Base-by-base conservation (phyloP, 2,797 vertebrate genomes). In the Sarcoramphus papa region DNA sequence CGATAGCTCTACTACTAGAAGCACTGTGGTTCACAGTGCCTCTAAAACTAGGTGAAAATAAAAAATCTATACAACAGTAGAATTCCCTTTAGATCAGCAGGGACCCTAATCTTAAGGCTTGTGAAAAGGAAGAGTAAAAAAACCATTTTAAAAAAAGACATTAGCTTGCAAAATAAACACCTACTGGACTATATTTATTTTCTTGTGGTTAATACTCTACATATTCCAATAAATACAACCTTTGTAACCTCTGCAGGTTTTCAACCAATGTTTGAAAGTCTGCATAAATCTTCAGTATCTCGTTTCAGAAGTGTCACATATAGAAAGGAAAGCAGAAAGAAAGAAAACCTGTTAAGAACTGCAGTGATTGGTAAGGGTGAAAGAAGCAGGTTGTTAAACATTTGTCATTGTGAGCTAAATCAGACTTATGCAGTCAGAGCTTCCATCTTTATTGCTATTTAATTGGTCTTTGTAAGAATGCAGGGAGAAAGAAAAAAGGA, bases 331-430 rank as follows among this genome's bases (percentile, higher is more conserved):
- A 67, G 73, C 63, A 72, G 68, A 93, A 93, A 94, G 63, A 80
- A 96, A 89, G 74, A 78, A 93, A 94, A 93, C 37, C 54, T 93
- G 57, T 75, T 82, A 85, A 88, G 53, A 92, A 92, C n/a, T 25
- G 60, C 53, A 68, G 40, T 3, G 12, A 87, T 85, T 68, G 87
- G 70, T 64, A 75, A 85, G 48, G 60, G 70, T 83, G 56, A 82
- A 96, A 90, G 82, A 73, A 93, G 60, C n/a, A 93, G 63, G 41
- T 85, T 92, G 83, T 87, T 85, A 96, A 95, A 95, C 74, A 85
- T 85, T 79, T 77, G 60, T 77, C 74, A 80, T 33, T 75, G 77
- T 70, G 65, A 91, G 35, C 60, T 83, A 77, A 77, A 87, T 89
- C 73, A 74, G 51, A 83, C 24, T 77, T 48, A 74, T 7, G 67